Conservation (phyloP, 2,113 vertebrate genomes). For the Pseudopipra pipra region DNA sequence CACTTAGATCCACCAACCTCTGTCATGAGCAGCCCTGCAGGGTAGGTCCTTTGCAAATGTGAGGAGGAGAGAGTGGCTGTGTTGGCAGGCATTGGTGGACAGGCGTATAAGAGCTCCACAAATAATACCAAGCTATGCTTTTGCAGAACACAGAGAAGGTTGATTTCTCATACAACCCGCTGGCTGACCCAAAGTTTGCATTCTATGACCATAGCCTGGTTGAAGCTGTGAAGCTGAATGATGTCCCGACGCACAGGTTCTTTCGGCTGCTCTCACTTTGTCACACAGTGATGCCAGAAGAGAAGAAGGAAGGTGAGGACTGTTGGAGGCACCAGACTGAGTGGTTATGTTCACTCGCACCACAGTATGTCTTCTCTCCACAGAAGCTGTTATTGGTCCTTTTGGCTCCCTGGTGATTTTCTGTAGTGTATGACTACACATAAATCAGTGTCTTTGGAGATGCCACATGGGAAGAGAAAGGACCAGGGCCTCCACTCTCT, state of each 20-base stretch:
- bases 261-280: slow-evolving; percentile 91
- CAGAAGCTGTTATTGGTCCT: not conserved
- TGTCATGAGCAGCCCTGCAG: not conserved
- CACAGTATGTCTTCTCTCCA: not conserved
- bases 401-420: not conserved
- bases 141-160: slow-evolving; percentile 82
- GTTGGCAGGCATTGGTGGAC: not conserved
- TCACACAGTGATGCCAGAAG: slow-evolving; percentile 93
- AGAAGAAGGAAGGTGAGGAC: slow-evolving; percentile 86
- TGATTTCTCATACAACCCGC: slow-evolving; percentile 87
- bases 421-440: not conserved
- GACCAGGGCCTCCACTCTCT: not conserved
- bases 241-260: slow-evolving; percentile 77
- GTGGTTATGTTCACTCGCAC: not conserved
- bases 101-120: not conserved
- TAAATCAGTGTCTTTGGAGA: not conserved
- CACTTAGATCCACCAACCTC: not conserved
- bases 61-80: not conserved
- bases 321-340: not conserved
- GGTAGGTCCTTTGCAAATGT: not conserved
- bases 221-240: slow-evolving; percentile 77
- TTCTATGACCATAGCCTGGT: slow-evolving; percentile 89
- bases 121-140: not conserved
- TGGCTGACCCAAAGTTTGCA: slow-evolving; percentile 87
- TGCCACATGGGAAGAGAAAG: not conserved